phyloP scores from a whole-genome alignment of 2,888 invertebrate species.

The Vannuccia rotundouncinata region DNA sequence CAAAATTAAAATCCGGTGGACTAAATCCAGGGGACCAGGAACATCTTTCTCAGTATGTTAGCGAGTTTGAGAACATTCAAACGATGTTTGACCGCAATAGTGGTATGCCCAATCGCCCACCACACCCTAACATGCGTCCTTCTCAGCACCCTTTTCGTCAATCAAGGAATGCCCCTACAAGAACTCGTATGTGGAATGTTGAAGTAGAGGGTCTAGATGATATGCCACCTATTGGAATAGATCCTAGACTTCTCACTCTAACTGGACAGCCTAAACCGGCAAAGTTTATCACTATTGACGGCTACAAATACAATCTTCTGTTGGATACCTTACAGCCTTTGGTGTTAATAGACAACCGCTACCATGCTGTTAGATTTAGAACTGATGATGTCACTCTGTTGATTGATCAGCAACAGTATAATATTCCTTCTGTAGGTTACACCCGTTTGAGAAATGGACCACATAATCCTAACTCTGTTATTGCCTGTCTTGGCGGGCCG shows the following conservation, averaged over 20 bases:
- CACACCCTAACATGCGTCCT: too few relatives aligned
- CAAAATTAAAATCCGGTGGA: background rate
- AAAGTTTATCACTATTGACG: constrained; percentile 35
- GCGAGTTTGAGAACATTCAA: background rate
- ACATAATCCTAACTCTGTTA: constrained; percentile 45
- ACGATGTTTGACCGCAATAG: background rate
- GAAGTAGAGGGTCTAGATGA: constrained; percentile 35
- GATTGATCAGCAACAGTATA: constrained; percentile 22
- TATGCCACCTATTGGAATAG: constrained; percentile 40
- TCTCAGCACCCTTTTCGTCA: background rate
- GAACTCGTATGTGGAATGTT: constrained; percentile 34
- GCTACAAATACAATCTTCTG: constrained; percentile 30
- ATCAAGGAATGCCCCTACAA: background rate
- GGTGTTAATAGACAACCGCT: constrained; percentile 33
- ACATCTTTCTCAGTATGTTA: background rate
- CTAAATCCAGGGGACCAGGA: background rate
- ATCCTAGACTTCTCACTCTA: constrained; percentile 34
- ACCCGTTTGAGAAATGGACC: constrained; percentile 57
- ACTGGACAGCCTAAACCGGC: background rate
- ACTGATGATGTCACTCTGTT: background rate
- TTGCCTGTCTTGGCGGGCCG: constrained; percentile 60
- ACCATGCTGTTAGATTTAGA: constrained; percentile 38
- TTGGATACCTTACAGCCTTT: constrained; percentile 38
- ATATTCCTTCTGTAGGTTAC: constrained; percentile 33
- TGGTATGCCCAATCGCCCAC: background rate